phyloP scores from a whole-genome alignment of 2,888 invertebrate genomes.

The Perizoma affinitatum region DNA sequence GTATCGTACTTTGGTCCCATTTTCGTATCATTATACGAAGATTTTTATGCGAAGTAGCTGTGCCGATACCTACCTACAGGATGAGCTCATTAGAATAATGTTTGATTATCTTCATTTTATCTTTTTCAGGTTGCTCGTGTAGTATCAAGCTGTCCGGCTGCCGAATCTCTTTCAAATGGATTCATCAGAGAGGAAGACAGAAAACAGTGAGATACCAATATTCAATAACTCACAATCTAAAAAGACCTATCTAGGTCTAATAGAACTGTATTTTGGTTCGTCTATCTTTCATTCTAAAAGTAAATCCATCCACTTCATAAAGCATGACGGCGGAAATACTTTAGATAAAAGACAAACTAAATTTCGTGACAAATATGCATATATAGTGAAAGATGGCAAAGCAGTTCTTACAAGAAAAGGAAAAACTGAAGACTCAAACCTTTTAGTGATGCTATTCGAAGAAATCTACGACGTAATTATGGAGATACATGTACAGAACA shows the following conservation, averaged over 20 bases:
- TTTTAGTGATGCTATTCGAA: neutral
- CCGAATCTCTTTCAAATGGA: neutral
- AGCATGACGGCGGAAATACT: neutral
- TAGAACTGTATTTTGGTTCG: neutral
- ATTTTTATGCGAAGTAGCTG: too few species aligned
- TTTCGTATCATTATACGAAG: too few species aligned
- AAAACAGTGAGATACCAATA: neutral
- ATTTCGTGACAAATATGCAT: neutral
- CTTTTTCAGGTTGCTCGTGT: too few species aligned
- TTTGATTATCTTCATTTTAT: too few species aligned
- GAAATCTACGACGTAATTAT: slow-evolving; percentile 5
- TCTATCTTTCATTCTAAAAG: slow-evolving; percentile 2
- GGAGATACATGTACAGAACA: slow-evolving; percentile 5
- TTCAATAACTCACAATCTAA: neutral
- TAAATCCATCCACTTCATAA: neutral
- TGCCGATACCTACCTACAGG: too few species aligned
- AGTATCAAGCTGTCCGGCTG: too few species aligned
- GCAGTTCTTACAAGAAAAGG: neutral
- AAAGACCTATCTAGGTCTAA: neutral
- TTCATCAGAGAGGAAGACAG: neutral
- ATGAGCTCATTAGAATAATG: too few species aligned
- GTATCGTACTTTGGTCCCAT: too few species aligned
- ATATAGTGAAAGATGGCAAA: neutral
- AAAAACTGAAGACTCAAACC: neutral
- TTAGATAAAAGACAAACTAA: too few species aligned